Conservation (phyloP, 2,113 vertebrate species). For the Helogale parvula region DNA sequence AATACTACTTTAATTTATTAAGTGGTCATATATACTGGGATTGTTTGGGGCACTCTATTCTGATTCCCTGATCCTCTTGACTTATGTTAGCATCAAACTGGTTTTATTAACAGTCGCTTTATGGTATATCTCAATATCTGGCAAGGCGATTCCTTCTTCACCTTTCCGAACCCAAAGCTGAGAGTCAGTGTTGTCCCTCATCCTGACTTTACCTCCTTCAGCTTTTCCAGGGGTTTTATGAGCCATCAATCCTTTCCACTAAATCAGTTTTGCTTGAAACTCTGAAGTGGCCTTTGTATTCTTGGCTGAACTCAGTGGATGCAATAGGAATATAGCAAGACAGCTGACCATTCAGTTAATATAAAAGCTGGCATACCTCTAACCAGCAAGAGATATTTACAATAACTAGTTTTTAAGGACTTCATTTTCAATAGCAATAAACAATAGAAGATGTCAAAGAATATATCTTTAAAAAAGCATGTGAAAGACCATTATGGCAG, state of each 20-base stretch:
- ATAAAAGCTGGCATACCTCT: not conserved
- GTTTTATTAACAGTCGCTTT: not conserved
- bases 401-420: constrained; percentile 51
- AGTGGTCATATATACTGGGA: not conserved
- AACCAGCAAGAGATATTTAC: not conserved
- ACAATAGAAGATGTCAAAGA: not conserved
- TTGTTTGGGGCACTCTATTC: not conserved
- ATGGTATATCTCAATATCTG: not conserved
- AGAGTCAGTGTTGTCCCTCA: not conserved
- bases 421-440: constrained; percentile 25
- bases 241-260: not conserved
- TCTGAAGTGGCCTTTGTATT: constrained; percentile 13
- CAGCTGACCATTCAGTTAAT: not conserved
- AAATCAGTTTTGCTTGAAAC: constrained; percentile 17
- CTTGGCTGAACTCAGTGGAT: not conserved
- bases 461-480: not conserved
- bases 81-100: not conserved
- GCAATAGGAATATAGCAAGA: not conserved
- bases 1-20: constrained; percentile 13
- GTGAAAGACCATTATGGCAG: not conserved
- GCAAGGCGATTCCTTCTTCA: not conserved
- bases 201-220: not conserved
- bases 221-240: not conserved
- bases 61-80: not conserved
- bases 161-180: not conserved